These are phyloP conservation scores for Calcarius lapponicus DNA, from an alignment of 2,797 vertebrate genomes.

Conservation along the genomic window DNA sequence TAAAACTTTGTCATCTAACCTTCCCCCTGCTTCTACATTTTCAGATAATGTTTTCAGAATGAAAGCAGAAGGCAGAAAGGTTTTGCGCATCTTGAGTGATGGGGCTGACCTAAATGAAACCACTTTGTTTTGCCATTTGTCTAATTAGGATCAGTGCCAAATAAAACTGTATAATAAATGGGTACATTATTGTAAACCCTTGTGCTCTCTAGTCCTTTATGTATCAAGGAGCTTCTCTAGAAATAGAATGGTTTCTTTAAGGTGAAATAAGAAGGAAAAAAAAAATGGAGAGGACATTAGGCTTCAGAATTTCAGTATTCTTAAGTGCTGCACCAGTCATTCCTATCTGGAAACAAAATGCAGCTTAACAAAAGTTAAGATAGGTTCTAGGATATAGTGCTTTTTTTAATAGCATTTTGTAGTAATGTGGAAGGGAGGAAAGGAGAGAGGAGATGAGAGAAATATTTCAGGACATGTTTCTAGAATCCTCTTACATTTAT, in stretches of 20 bases:
- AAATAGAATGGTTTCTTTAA: not conserved
- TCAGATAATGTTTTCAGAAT: not conserved
- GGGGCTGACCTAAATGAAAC: not conserved
- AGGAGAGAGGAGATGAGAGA: not conserved
- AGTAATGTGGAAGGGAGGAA: not conserved
- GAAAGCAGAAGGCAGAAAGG: not conserved
- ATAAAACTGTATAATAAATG: not conserved
- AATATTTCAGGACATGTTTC: not conserved
- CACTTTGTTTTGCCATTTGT: not conserved
- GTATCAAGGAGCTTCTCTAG: not conserved
- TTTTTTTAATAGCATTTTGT: not conserved
- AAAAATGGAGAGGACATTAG: not conserved
- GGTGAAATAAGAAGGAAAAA: not conserved
- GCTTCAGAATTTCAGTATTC: not conserved
- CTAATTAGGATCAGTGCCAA: slow-evolving; percentile 20
- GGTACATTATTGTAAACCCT: not conserved
- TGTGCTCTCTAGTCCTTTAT: not conserved
- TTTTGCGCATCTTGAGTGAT: not conserved
- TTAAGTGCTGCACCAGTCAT: not conserved
- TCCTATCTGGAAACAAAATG: not conserved
- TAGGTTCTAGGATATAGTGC: not conserved
- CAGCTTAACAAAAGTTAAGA: not conserved
- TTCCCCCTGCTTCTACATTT: not conserved
- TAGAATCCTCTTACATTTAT: not conserved
- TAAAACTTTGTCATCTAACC: not conserved